Conservation (phyloP, 2,797 vertebrate species). For the Neosalanx taihuensis region DNA sequence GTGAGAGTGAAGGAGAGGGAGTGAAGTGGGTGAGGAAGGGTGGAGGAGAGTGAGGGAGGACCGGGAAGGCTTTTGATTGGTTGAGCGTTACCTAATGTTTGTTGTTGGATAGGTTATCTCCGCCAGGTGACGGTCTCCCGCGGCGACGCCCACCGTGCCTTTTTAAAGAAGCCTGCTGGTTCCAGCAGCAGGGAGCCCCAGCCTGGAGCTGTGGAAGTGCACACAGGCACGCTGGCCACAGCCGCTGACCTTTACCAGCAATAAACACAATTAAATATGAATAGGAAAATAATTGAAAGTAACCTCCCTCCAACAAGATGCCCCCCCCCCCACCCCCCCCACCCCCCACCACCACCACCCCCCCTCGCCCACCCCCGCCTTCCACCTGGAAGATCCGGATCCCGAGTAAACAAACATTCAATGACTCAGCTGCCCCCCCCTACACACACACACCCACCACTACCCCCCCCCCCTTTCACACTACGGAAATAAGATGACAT, state of each 20-base stretch:
- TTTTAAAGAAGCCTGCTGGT: constrained; percentile 74
- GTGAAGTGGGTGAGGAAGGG: constrained; percentile 22
- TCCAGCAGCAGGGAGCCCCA: constrained; percentile 66
- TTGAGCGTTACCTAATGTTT: constrained; percentile 71
- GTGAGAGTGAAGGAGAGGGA: constrained; percentile 20
- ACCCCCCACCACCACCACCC: constrained; percentile 45
- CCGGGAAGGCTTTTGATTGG: constrained; percentile 53
- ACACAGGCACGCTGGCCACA: constrained; percentile 60
- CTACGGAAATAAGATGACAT: constrained; percentile 26
- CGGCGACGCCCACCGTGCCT: constrained; percentile 60
- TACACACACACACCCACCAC: constrained; percentile 21
- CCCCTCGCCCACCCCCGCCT: background rate
- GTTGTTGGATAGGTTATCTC: constrained; percentile 74
- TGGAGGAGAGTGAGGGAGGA: constrained; percentile 20
- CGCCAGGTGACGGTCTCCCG: constrained; percentile 65
- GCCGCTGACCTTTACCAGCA: constrained; percentile 73
- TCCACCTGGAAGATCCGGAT: constrained; percentile 42
- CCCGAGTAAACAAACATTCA: constrained; percentile 35
- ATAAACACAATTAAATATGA: constrained; percentile 85
- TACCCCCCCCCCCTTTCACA: constrained; percentile 22
- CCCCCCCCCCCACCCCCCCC: background rate
- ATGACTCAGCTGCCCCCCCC: constrained; percentile 3
- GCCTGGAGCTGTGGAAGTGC: constrained; percentile 58
- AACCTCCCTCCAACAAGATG: constrained; percentile 54
- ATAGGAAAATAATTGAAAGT: constrained; percentile 81